Evolutionary conservation across 2,113 vertebrate species (phyloP).

Genomic region (Condylura cristata): DNA sequence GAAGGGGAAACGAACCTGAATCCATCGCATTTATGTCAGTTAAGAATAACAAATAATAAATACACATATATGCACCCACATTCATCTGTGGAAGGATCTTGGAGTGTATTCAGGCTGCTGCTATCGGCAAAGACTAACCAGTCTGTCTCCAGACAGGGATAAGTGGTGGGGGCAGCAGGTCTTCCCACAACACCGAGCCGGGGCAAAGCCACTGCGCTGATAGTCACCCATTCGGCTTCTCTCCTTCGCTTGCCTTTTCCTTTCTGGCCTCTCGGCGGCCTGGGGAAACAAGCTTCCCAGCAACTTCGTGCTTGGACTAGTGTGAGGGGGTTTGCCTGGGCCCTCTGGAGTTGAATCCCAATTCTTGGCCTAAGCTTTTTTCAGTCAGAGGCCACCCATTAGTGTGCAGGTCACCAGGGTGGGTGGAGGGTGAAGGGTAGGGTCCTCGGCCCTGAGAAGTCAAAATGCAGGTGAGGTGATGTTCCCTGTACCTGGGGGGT

Average conservation of each 20-base stretch:
- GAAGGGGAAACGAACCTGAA: slow-evolving; percentile 78
- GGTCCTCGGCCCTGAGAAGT: not conserved
- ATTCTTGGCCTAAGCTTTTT: not conserved
- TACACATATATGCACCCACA: slow-evolving; percentile 57
- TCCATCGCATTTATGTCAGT: slow-evolving; percentile 81
- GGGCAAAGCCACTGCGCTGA: slow-evolving; percentile 44
- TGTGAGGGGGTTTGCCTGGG: not conserved
- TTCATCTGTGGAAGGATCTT: slow-evolving; percentile 44
- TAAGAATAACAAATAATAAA: slow-evolving; percentile 61
- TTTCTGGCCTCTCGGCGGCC: not conserved
- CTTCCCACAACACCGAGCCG: slow-evolving; percentile 74
- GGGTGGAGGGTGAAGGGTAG: not conserved
- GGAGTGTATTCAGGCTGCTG: slow-evolving; percentile 74
- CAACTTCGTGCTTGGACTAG: not conserved
- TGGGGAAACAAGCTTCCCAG: not conserved
- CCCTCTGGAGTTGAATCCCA: not conserved
- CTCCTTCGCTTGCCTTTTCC: not conserved
- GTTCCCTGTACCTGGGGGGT: not conserved
- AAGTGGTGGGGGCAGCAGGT: slow-evolving; percentile 67
- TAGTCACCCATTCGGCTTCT: slow-evolving; percentile 72
- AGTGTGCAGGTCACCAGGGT: slow-evolving; percentile 12
- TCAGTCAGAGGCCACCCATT: slow-evolving; percentile 23
- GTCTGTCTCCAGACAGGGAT: slow-evolving; percentile 72
- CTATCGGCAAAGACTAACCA: slow-evolving; percentile 67
- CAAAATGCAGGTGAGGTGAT: not conserved